A percentile compares a stretch with the other conserved stretches of the same genome.
Conservation (phyloP, 2,797 vertebrate genomes). For the Prunella strophiata region DNA sequence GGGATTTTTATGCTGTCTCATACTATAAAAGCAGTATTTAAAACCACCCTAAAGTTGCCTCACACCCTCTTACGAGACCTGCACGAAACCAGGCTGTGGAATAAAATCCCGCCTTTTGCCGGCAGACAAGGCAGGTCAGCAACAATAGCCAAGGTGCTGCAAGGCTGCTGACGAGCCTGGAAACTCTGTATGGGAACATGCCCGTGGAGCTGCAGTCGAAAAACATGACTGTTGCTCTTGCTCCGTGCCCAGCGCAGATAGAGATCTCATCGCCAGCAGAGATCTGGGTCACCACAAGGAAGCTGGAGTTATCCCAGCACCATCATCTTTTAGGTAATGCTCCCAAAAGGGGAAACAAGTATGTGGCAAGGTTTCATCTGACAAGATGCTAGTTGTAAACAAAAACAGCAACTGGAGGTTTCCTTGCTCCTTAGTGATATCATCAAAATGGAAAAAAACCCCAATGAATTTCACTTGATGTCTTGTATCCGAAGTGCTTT, state of each 20-base stretch:
- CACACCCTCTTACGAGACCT: neutral
- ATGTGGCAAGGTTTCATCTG: neutral
- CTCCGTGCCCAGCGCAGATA: neutral
- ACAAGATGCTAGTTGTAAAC: neutral
- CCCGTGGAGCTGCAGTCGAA: fast-evolving
- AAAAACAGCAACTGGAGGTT: neutral
- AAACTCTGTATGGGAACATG: neutral
- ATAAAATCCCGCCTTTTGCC: neutral
- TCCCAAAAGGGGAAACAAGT: neutral
- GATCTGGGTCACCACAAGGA: slow-evolving; percentile 45
- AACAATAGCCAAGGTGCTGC: neutral
- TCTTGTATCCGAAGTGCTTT: neutral
- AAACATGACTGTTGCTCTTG: neutral
- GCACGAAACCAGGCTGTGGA: neutral
- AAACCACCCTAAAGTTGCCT: neutral
- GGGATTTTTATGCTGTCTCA: slow-evolving; percentile 12
- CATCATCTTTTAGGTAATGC: neutral
- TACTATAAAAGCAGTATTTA: neutral
- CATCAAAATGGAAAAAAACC: neutral
- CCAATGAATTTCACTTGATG: fast-evolving
- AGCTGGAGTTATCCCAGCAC: neutral
- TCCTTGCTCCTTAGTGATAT: neutral
- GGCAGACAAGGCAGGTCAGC: neutral
- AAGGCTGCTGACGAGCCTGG: neutral
- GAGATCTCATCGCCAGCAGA: neutral